Evolutionary conservation across 2,113 vertebrate genomes (phyloP), one percentile per base, ranked within the genome.

Genomic region (Zosterops japonicus): DNA sequence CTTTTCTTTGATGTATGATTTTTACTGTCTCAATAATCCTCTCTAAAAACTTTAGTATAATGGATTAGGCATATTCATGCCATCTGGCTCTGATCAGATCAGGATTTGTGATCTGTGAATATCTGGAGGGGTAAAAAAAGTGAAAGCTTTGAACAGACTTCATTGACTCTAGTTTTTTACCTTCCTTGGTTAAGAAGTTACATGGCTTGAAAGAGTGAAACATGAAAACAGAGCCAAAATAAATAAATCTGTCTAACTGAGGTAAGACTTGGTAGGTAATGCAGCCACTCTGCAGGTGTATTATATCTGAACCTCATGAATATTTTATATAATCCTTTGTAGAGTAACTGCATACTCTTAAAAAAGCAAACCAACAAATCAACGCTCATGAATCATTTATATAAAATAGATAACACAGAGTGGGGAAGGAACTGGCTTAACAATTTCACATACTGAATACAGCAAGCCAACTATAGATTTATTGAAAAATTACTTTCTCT

Each of bases 271-370:
- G 9, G 47, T 90, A 83, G 85, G 50, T 83, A 91, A 80, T 70
- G 39, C 39, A 70, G 15, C 47, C 33, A 55, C 3, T 12, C n/a
- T 91, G 83, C 59, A 91, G 83, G 64, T 83, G 31, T 63, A 59
- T 68, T 78, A 89, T 94, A 64, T 61, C 46, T 92, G 81, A 72
- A 55, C 27, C 28, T 89, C 56, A 59, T 92, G 59, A 94, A 95
- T 84, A 84, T 84, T 93, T 96, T 61, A 91, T 64, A 72, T 52
- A 50, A 76, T 83, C 42, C 82, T 95, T 82, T 88, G 53, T 88
- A 75, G 46, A 90, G 75, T 93, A 88, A 72, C 46, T 91, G 52
- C 29, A 67, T 61, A 36, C 47, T 89, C 63, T 79, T 79, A 39
- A 70, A 77, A 31, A 79, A 24, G 39, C 29, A 63, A 65, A 57